These are phyloP conservation scores for Cepphus grylle DNA, from an alignment of 2,113 vertebrate species.

Conservation along the genomic window DNA sequence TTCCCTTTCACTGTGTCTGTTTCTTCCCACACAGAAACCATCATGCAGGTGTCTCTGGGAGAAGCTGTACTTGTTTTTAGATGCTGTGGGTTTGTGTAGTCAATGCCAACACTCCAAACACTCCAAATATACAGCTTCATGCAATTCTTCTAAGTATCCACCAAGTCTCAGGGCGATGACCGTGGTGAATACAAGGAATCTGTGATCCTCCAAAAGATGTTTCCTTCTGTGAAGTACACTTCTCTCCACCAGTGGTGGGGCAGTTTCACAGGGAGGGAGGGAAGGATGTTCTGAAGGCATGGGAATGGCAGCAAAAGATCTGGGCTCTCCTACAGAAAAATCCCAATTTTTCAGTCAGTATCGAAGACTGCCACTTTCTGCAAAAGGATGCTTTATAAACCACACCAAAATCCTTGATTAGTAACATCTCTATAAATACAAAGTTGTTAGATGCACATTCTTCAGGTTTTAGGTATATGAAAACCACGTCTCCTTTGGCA, in stretches of 20 bases:
- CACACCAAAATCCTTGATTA: background rate
- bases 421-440: background rate
- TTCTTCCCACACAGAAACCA: constrained; percentile 54
- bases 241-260: background rate
- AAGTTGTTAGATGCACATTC: background rate
- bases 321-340: background rate
- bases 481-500: background rate
- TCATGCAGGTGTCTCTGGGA: constrained; percentile 48
- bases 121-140: constrained; percentile 30
- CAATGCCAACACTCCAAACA: background rate
- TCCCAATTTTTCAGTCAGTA: background rate
- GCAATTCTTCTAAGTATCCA: background rate
- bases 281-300: background rate
- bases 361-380: background rate
- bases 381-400: background rate
- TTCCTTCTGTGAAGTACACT: background rate
- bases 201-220: background rate
- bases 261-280: background rate
- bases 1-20: constrained; percentile 51
- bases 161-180: background rate
- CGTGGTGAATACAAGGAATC: background rate
- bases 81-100: constrained; percentile 32
- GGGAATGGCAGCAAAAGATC: background rate
- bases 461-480: background rate
- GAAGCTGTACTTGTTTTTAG: constrained; percentile 49